Base-by-base conservation (phyloP, 2,113 vertebrate species). In the Oreochromis spilurus region DNA sequence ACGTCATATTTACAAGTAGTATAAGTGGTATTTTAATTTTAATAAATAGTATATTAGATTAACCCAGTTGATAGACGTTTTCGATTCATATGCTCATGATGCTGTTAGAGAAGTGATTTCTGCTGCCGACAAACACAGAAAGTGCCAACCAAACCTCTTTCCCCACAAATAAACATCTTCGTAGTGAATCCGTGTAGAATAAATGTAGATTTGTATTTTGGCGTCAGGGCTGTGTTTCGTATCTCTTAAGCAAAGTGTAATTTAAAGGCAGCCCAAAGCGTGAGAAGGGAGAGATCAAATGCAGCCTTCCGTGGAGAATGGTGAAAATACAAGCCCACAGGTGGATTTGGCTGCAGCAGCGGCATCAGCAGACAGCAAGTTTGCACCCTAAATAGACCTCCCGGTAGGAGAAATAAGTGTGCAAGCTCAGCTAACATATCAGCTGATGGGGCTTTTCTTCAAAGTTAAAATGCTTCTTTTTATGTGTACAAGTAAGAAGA, bases 331-430 rank as follows among this genome's bases (percentile, higher is more conserved):
- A 26, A 81, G 82, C 84, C 91, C 93, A 91, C 84, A 84, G 90
- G 92, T 93, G 78, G 91, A 90, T 81, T 81, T 8, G 8, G 50
- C 90, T 81, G 52, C 87, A 55, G 10, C 67, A 52, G 86, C 85
- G n/a, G 82, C 80, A 19, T 65, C 87, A 83, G 79, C 88, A 88
- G 72, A 90, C 89, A 81, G 84, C 14, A 26, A 36, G 84, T 86
- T 93, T 78, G 81, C 83, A 81, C 86, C 86, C 82, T 70, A 87
- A 90, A 89, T 85, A 88, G 82, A 90, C 90, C 88, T 89, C 87
- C 82, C 87, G 17, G 82, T 84, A 90, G 91, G 85, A 38, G 83
- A 62, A 52, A 75, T 34, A 36, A 77, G 55, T 50, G 4, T 81
- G 84, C 89, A 48, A 88, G 50, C 82, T 94, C 89, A 84, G 85